Base-by-base conservation (phyloP, 2,113 vertebrate genomes). In the Notiomystis cincta region DNA sequence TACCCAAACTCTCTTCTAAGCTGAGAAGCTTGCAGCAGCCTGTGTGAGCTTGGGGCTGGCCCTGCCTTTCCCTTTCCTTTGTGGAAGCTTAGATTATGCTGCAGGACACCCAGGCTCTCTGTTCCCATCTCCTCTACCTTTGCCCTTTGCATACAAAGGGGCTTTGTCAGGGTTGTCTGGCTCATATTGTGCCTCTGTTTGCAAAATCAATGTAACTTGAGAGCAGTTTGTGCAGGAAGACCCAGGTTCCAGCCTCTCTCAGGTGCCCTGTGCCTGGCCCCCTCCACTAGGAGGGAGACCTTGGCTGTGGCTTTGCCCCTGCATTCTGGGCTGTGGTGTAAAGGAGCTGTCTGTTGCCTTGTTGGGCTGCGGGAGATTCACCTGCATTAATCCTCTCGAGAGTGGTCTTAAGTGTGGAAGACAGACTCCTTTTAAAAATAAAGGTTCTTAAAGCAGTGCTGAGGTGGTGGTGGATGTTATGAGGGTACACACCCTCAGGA, bases 111-210 rank as follows among this genome's bases (percentile, higher is more conserved):
- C 2, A 0, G 50, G 60, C 88, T 79, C 60, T 87, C 67, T 70
- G 48, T 90, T 94, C 88, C 67, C 95, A 83, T 96, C 95, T 95
- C 85, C 25, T 73, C 67, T 96, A 95, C 96, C 92, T 96, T 97
- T 95, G 88, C 88, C 95, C 96, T 96, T 88, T 86, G 88, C 79
- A 40, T 82, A 96, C 85, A 95, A 94, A 93, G 90, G 91, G 65
- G 82, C 92, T 94, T 96, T 96, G 95, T 97, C 62, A 47, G 93
- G 82, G 58, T 83, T 93, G 71, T 91, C 94, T 96, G 96, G 95
- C 91, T 95, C 89, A 72, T 91, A 89, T 85, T 93, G 93, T 91
- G 93, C 93, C 87, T 95, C 89, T 93, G 37, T 94, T 93, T 90
- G 95, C 94, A 77, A 94, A 91, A 92, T 86, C 91, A 37, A 3